phyloP scores from a whole-genome alignment of 2,797 vertebrate species.

The Kryptopterus vitreolus region DNA sequence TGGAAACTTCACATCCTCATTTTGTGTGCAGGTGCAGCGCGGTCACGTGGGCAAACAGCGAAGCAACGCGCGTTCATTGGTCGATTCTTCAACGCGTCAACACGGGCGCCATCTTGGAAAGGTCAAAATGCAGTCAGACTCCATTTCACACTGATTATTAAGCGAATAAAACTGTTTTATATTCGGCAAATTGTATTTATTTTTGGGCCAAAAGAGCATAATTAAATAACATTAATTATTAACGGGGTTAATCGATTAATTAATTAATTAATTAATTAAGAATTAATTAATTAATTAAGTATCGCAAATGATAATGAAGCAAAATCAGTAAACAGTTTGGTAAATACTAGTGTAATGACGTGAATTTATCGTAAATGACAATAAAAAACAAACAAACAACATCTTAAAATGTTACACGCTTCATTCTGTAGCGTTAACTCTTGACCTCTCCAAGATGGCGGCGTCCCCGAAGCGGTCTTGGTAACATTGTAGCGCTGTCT shows the following conservation, averaged over 20 bases:
- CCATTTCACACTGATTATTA: neutral
- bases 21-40: neutral
- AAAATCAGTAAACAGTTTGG: neutral
- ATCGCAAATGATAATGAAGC: neutral
- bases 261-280: too few relatives aligned
- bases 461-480: neutral
- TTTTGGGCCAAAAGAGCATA: neutral
- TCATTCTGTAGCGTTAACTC: neutral
- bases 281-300: too few relatives aligned
- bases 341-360: neutral
- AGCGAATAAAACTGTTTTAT: neutral
- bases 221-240: too few relatives aligned
- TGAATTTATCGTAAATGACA: too few relatives aligned
- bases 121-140: neutral
- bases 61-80: neutral
- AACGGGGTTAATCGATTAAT: too few relatives aligned
- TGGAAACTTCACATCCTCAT: neutral
- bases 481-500: neutral
- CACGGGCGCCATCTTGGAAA: slow-evolving; percentile 3
- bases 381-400: too few relatives aligned
- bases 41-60: neutral
- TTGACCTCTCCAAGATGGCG: slow-evolving; percentile 17
- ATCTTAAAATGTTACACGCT: neutral
- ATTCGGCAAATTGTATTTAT: neutral
- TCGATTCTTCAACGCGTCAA: neutral